phyloP scores from a whole-genome alignment of 2,888 invertebrate species.

The Diadegma fenestrale region DNA sequence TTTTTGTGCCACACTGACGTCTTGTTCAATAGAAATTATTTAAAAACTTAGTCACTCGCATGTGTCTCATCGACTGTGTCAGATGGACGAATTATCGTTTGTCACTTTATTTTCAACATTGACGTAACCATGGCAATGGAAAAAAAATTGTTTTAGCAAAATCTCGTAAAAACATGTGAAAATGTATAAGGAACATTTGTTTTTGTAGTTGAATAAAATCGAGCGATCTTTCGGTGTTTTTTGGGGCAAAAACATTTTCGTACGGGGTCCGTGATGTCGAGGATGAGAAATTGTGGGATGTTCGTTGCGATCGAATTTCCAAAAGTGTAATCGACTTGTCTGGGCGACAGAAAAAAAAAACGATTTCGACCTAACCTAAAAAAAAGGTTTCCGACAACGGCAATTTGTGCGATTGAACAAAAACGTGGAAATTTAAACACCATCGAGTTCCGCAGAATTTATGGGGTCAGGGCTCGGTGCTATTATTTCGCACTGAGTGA shows the following conservation, averaged over 20 bases:
- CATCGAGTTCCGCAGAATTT: background rate
- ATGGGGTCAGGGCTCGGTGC: background rate
- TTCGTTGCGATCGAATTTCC: constrained; percentile 6
- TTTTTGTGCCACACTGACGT: background rate
- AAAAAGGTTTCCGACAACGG: background rate
- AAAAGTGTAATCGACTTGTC: background rate
- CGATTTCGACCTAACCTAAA: constrained; percentile 1
- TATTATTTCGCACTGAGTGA: background rate
- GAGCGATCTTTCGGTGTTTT: background rate
- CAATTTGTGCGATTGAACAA: background rate
- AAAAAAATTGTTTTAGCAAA: constrained; percentile 1
- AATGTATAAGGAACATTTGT: background rate
- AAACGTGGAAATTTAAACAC: background rate
- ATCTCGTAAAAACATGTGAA: background rate
- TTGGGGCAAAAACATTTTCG: background rate
- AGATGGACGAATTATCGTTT: constrained; percentile 32
- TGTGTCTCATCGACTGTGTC: constrained; percentile 32
- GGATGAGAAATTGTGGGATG: background rate
- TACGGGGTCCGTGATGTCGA: background rate
- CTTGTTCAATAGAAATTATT: constrained; percentile 15
- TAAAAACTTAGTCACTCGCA: constrained; percentile 32
- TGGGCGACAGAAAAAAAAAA: background rate
- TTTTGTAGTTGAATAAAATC: background rate
- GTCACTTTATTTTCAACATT: constrained; percentile 10
- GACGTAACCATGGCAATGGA: constrained; percentile 37